A percentile compares a stretch with the other conserved stretches of the same genome.
Conservation (phyloP, 2,797 vertebrate genomes). For the Coregonus ussuriensis region DNA sequence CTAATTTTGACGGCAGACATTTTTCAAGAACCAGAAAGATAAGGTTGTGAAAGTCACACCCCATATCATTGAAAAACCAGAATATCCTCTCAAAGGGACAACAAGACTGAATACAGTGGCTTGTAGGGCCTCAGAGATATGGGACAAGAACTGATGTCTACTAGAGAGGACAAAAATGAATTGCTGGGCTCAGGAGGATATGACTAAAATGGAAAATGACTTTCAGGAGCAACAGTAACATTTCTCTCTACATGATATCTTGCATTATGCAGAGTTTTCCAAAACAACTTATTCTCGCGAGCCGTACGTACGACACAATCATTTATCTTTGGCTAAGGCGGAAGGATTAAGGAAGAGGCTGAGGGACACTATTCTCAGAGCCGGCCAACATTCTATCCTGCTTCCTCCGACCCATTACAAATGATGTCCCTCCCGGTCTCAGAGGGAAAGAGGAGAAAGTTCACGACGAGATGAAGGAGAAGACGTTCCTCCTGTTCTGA, state of each 20-base stretch:
- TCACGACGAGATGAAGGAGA: slow-evolving; percentile 32
- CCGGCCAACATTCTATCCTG: slow-evolving; percentile 21
- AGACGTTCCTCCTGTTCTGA: slow-evolving; percentile 10
- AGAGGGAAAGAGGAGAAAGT: slow-evolving; percentile 47
- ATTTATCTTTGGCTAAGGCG: slow-evolving; percentile 41
- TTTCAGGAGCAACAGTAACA: not conserved
- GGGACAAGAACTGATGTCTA: no score
- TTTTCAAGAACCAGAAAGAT: no score
- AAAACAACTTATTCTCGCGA: slow-evolving; percentile 32
- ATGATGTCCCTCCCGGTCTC: no score
- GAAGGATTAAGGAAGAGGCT: slow-evolving; percentile 27
- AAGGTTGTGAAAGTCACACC: no score
- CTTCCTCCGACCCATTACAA: slow-evolving; percentile 22
- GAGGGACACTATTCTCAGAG: slow-evolving; percentile 42
- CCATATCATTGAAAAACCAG: no score
- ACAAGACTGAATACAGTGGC: no score
- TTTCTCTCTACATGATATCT: not conserved
- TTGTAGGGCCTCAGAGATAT: no score
- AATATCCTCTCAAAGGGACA: no score
- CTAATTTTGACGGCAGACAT: no score
- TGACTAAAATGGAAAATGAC: not conserved
- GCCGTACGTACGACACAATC: slow-evolving; percentile 28
- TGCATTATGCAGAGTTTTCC: not conserved
- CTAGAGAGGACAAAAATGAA: no score
- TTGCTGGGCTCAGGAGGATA: no score